Evolutionary conservation across 2,888 invertebrate genomes (phyloP).

Genomic region (Drosophila testacea): DNA sequence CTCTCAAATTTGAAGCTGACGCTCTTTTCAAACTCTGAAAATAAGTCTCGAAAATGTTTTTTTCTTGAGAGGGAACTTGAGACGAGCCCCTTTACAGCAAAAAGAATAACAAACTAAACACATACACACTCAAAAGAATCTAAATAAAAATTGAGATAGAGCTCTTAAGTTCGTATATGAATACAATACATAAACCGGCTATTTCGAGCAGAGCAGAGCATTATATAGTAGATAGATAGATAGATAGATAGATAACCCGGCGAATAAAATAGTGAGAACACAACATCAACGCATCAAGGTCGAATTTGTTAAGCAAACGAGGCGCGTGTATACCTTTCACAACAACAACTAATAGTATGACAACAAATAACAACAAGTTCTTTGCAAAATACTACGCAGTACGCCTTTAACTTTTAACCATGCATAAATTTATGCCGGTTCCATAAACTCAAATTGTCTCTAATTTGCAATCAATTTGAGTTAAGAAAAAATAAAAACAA

Average conservation of each 20-base stretch:
- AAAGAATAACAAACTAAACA: slow-evolving; percentile 5
- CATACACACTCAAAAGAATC: background rate
- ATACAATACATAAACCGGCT: slow-evolving; percentile 40
- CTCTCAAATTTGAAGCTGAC: background rate
- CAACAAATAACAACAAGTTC: slow-evolving; percentile 19
- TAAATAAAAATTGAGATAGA: slow-evolving; percentile 11
- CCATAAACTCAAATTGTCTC: background rate
- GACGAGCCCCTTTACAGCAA: slow-evolving; percentile 54
- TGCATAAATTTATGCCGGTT: slow-evolving; percentile 3
- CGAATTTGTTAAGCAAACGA: slow-evolving; percentile 64
- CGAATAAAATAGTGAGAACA: slow-evolving; percentile 42
- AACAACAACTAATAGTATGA: slow-evolving; percentile 11
- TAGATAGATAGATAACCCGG: slow-evolving; percentile 49
- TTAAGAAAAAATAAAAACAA: background rate
- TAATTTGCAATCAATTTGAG: background rate
- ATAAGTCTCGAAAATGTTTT: too few species aligned
- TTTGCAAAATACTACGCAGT: slow-evolving; percentile 42
- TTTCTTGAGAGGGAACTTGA: slow-evolving; percentile 36
- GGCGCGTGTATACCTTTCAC: slow-evolving; percentile 58
- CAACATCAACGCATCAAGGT: slow-evolving; percentile 61
- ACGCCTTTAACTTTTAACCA: background rate
- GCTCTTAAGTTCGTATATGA: background rate
- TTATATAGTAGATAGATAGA: slow-evolving; percentile 13
- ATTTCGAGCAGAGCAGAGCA: slow-evolving; percentile 53
- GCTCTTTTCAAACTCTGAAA: too few species aligned